phyloP scores from a whole-genome alignment of 2,797 vertebrate genomes.

The Pelobates cultripes region DNA sequence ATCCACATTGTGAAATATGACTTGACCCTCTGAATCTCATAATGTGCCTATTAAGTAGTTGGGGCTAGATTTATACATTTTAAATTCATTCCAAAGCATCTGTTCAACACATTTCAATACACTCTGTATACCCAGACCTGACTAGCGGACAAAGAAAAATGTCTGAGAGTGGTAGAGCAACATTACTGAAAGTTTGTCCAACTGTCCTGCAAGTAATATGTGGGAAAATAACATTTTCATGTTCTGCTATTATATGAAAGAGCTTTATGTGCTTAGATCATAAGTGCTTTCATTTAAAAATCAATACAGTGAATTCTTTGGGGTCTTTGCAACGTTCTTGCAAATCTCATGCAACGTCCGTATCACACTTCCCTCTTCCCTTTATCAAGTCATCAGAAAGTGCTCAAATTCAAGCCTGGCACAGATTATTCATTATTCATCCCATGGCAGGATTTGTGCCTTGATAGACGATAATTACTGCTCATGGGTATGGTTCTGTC shows the following conservation, averaged over 20 bases:
- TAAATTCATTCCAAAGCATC: too few species aligned
- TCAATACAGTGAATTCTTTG: conserved; percentile 24
- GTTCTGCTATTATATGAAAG: neutral
- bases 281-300: conserved; percentile 33
- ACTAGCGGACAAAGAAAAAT: too few species aligned
- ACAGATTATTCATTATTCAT: neutral
- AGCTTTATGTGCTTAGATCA: neutral
- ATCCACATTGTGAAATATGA: too few species aligned
- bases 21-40: too few species aligned
- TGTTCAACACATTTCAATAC: too few species aligned
- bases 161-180: too few species aligned
- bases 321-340: neutral
- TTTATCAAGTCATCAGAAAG: neutral
- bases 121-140: too few species aligned
- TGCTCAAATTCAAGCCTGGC: neutral
- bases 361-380: conserved; percentile 1
- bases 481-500: neutral
- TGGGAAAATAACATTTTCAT: neutral
- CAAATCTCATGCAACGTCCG: neutral
- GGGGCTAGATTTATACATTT: too few species aligned
- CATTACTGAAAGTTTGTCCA: too few species aligned
- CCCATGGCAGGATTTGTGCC: neutral
- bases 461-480: neutral
- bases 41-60: too few species aligned
- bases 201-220: neutral